Evolutionary conservation across 2,888 invertebrate genomes (phyloP), one percentile per base, ranked within the genome.

Genomic region (Arrhopalites spinosus): DNA sequence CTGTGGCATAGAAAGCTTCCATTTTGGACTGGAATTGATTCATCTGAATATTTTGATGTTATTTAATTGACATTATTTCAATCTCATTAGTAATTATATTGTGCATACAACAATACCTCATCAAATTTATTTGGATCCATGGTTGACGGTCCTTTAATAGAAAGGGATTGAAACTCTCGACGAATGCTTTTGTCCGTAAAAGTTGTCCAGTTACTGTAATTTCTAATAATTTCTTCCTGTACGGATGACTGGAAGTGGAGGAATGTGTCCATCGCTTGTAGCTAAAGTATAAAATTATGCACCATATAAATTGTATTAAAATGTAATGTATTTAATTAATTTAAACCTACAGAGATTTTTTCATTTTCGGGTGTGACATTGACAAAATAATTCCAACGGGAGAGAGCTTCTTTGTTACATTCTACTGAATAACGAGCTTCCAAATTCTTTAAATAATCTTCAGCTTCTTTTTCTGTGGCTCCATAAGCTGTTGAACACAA

Each of bases 1-100:
- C 85, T 15, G 84, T 84, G 66, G 85, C 83, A 79, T 86, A 86
- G 36, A 83, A 83, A 13, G 83, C 80, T 64, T 84, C 83, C 84
- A 86, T 84, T 20, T 84, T 80, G 1, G 84, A 83, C 43, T 83
- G 80, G 13, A 85, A 27, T 27, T 77, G 66, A 29, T 78, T 81
- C 79, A 79, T 79, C 82, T 82, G 68, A 5, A 23, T 23, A 59
- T 20, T 25, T 23, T 59, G 3, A 23, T 59, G 23, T 50, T 45
- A 50, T 23, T 66, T 71, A 61, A 53, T 2, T 36, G 69, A 50
- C 2, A 30, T n/a, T n/a, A n/a, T n/a, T n/a, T n/a, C 27, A 20
- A 8, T 17, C 11, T 45, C 45, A 45, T 25, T 11, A 64, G 29
- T 45, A 23, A 23, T 20, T 45, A 3, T 20, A 5, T 72, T 7